These are phyloP conservation scores for Scleropages formosus DNA, from an alignment of 2,797 vertebrate genomes.

Conservation along the genomic window DNA sequence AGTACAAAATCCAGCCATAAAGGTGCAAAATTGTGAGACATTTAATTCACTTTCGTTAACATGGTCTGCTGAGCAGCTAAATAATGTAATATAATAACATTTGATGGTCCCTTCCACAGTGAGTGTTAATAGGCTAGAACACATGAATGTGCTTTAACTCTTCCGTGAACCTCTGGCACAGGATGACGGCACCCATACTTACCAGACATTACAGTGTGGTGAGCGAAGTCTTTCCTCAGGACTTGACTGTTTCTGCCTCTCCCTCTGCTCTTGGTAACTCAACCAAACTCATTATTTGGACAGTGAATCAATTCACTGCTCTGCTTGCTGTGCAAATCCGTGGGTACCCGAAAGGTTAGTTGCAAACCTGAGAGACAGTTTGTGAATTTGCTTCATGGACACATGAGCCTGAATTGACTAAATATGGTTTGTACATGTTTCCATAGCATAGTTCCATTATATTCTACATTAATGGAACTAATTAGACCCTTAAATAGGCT, in stretches of 20 bases:
- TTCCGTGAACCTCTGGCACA: background rate
- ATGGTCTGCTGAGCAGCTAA: slow-evolving; percentile 21
- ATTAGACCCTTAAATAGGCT: too few relatives aligned
- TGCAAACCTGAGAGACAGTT: too few relatives aligned
- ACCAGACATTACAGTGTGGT: background rate
- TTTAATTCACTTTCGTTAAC: slow-evolving; percentile 24
- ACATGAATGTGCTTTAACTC: background rate
- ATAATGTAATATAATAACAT: slow-evolving; percentile 23
- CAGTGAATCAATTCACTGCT: background rate
- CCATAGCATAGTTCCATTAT: too few relatives aligned
- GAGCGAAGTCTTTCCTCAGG: too few relatives aligned
- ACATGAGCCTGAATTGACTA: too few relatives aligned
- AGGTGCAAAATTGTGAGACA: background rate
- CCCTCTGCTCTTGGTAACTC: too few relatives aligned
- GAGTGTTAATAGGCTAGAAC: slow-evolving; percentile 18
- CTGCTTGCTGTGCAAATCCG: background rate
- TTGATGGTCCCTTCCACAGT: slow-evolving; percentile 12
- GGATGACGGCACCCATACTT: background rate
- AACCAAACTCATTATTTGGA: background rate
- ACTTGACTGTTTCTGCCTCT: too few relatives aligned
- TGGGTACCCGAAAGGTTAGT: too few relatives aligned
- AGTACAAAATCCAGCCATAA: background rate
- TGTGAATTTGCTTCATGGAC: too few relatives aligned
- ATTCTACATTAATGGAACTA: too few relatives aligned
- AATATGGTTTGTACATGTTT: too few relatives aligned